Conservation (phyloP, 2,113 vertebrate genomes). For the Ictidomys tridecemlineatus region DNA sequence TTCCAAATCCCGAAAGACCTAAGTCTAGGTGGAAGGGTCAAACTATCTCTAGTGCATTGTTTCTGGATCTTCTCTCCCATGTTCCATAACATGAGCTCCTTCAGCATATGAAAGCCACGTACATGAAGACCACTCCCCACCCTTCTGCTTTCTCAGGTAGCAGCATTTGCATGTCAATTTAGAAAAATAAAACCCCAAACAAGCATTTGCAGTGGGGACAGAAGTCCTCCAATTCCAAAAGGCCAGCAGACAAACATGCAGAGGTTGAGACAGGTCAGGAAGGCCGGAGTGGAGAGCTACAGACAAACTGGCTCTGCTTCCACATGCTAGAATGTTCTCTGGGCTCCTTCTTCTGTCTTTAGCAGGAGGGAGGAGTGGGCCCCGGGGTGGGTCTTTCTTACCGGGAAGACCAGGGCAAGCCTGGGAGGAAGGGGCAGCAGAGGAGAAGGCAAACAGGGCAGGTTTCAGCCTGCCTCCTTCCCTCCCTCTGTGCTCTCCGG, state of each 20-base stretch:
- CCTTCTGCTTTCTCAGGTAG: neutral
- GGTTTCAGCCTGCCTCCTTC: constrained; percentile 50
- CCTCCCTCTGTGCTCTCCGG: neutral
- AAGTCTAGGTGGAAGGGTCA: neutral
- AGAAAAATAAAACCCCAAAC: constrained; percentile 17
- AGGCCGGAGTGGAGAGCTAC: neutral
- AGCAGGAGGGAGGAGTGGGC: constrained; percentile 33
- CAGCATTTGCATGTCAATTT: neutral
- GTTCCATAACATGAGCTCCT: neutral
- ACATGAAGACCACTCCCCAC: neutral
- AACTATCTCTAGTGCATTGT: neutral
- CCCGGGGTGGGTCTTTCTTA: constrained; percentile 51
- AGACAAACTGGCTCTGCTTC: neutral
- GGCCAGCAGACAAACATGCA: neutral
- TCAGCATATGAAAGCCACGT: neutral
- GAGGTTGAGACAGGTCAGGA: neutral
- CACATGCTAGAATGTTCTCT: neutral
- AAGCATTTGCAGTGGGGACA: neutral
- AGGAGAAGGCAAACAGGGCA: constrained; percentile 53
- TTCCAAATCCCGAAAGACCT: neutral
- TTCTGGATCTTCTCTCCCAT: neutral
- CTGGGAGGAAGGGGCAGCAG: neutral
- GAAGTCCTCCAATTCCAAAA: neutral
- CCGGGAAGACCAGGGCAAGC: constrained; percentile 52
- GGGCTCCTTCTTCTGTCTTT: constrained; percentile 51